A percentile compares a stretch with the other conserved stretches of the same genome.
These are phyloP conservation scores for Mastacembelus armatus DNA, from an alignment of 2,797 vertebrate genomes.

Conservation along the genomic window DNA sequence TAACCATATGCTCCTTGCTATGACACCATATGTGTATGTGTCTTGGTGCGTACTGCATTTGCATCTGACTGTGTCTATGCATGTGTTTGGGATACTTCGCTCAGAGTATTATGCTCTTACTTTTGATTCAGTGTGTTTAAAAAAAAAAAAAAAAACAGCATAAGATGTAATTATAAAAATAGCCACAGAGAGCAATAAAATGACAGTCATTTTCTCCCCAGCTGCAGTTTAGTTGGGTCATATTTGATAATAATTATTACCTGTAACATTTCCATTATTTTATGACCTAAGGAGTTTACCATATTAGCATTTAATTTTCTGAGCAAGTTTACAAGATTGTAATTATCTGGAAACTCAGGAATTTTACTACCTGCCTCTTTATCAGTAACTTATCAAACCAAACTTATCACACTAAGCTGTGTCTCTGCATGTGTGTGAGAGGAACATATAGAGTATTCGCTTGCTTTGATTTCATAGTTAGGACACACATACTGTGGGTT, in stretches of 20 bases:
- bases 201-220: slow-evolving; percentile 27
- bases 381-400: slow-evolving; percentile 40
- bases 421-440: background rate
- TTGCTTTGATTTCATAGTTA: background rate
- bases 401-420: slow-evolving; percentile 1
- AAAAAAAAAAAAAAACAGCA: background rate
- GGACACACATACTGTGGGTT: too few relatives aligned
- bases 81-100: background rate
- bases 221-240: slow-evolving; percentile 36
- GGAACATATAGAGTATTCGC: background rate
- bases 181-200: slow-evolving; percentile 27
- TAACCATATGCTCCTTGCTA: slow-evolving; percentile 41
- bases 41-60: slow-evolving; percentile 1
- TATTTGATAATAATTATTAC: slow-evolving; percentile 54
- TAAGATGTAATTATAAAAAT: slow-evolving; percentile 13
- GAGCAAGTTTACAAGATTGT: slow-evolving; percentile 46
- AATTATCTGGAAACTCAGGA: slow-evolving; percentile 53
- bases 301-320: slow-evolving; percentile 64
- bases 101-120: background rate
- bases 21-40: slow-evolving; percentile 10
- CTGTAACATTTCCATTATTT: slow-evolving; percentile 55
- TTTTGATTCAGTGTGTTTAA: background rate
- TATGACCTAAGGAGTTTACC: slow-evolving; percentile 60
- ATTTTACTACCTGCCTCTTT: slow-evolving; percentile 36
- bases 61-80: background rate